These are phyloP conservation scores for Polia nebulosa DNA, from an alignment of 2,888 invertebrate genomes.

Conservation along the genomic window DNA sequence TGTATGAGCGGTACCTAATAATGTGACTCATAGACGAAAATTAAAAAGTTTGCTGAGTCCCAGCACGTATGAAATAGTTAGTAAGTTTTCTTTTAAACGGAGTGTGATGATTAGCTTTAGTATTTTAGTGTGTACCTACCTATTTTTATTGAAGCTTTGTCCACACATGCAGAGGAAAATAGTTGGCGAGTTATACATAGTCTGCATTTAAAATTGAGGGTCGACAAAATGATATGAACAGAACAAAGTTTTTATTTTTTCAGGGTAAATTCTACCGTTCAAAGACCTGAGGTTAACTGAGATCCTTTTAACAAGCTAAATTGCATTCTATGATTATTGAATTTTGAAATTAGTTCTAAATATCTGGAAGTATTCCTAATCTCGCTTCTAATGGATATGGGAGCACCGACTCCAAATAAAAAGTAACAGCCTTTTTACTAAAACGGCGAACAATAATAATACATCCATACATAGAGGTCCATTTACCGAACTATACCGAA, in stretches of 20 bases:
- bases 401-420: slow-evolving; percentile 52
- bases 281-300: neutral
- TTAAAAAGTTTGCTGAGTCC: slow-evolving; percentile 63
- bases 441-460: slow-evolving; percentile 65
- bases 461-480: slow-evolving; percentile 62
- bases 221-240: neutral
- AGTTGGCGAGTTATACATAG: slow-evolving; percentile 1
- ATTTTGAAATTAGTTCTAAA: slow-evolving; percentile 32
- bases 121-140: slow-evolving; percentile 17
- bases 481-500: slow-evolving; percentile 68
- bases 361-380: slow-evolving; percentile 25
- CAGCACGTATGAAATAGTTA: slow-evolving; percentile 58
- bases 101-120: slow-evolving; percentile 46
- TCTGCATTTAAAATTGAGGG: neutral
- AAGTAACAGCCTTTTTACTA: slow-evolving; percentile 56
- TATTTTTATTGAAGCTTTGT: slow-evolving; percentile 24
- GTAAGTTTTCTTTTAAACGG: slow-evolving; percentile 50
- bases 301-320: slow-evolving; percentile 39
- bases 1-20: slow-evolving; percentile 48
- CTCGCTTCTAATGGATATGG: slow-evolving; percentile 40
- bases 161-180: slow-evolving; percentile 11
- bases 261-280: neutral
- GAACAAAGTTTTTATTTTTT: neutral
- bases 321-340: slow-evolving; percentile 45
- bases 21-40: slow-evolving; percentile 59